Evolutionary conservation across 1,140 invertebrate genomes (phyloP).

Genomic region (Eubasilissa regina): DNA sequence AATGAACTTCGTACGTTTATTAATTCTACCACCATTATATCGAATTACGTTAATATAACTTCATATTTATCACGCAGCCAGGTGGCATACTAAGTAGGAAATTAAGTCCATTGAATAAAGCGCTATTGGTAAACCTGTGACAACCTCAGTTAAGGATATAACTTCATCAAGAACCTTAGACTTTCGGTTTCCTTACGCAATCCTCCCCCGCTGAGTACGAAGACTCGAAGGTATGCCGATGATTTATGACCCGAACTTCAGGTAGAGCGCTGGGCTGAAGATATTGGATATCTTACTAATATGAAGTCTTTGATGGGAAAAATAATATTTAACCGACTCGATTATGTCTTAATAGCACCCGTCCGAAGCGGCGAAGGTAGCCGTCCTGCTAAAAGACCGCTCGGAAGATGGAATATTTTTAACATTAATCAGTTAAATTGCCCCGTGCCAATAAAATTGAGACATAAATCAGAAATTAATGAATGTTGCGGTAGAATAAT

Average conservation of each 20-base stretch:
- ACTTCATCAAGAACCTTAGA: conserved; percentile 24
- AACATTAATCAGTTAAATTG: conserved; percentile 42
- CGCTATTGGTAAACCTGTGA: conserved; percentile 6
- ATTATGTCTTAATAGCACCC: conserved; percentile 35
- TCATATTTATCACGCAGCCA: conserved; percentile 8
- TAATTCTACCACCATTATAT: conserved; percentile 4
- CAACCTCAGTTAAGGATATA: not conserved
- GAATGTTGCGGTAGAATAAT: conserved; percentile 13
- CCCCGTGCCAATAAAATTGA: conserved; percentile 39
- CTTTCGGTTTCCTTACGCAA: not conserved
- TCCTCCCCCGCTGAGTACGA: not conserved
- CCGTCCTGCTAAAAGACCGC: conserved; percentile 6
- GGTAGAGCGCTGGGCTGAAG: conserved; percentile 12
- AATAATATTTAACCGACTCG: conserved; percentile 30
- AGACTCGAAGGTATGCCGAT: conserved; percentile 24
- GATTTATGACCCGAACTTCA: conserved; percentile 22
- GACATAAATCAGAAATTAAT: conserved; percentile 41
- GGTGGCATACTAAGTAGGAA: conserved; percentile 29
- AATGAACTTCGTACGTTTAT: not conserved
- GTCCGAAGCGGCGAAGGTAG: conserved; percentile 3
- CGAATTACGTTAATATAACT: not conserved
- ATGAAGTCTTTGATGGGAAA: not conserved
- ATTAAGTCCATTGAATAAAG: conserved; percentile 23
- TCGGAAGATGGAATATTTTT: conserved; percentile 37
- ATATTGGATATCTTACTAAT: conserved; percentile 11